phyloP scores from a whole-genome alignment of 2,797 vertebrate genomes.

The Ceyx erithaca region DNA sequence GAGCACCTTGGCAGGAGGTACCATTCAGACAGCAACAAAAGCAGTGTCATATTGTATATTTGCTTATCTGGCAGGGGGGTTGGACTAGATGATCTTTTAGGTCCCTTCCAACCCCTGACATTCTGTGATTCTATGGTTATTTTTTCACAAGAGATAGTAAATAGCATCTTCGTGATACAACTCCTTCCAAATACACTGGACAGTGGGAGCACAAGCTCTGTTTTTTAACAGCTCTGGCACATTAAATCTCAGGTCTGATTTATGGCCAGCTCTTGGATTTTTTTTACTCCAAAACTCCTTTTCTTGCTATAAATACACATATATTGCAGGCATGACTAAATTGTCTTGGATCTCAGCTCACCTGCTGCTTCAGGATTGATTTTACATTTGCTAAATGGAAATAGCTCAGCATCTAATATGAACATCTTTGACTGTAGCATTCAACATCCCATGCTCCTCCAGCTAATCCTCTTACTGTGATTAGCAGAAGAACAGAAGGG shows the following conservation, averaged over 20 bases:
- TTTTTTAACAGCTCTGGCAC: neutral
- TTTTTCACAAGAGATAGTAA: neutral
- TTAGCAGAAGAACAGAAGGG: conserved; percentile 60
- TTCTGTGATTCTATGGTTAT: neutral
- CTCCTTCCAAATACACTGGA: neutral
- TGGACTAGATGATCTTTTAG: no score
- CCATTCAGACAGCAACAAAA: neutral
- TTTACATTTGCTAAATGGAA: neutral
- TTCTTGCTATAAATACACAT: neutral
- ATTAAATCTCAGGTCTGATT: neutral
- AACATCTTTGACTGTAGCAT: conserved; percentile 18
- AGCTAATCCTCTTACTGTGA: conserved; percentile 60
- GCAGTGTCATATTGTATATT: neutral
- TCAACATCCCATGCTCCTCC: neutral
- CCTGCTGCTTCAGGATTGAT: neutral
- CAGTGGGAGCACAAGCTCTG: neutral
- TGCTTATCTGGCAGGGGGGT: neutral
- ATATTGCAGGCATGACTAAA: neutral
- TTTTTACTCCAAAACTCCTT: neutral
- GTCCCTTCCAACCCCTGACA: no score
- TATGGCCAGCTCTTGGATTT: neutral
- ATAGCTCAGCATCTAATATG: neutral
- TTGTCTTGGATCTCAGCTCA: neutral
- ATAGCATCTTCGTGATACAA: neutral
- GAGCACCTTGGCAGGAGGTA: neutral